Base-by-base conservation (phyloP, 2,888 invertebrate species). In the Drosophila ustulata region DNA sequence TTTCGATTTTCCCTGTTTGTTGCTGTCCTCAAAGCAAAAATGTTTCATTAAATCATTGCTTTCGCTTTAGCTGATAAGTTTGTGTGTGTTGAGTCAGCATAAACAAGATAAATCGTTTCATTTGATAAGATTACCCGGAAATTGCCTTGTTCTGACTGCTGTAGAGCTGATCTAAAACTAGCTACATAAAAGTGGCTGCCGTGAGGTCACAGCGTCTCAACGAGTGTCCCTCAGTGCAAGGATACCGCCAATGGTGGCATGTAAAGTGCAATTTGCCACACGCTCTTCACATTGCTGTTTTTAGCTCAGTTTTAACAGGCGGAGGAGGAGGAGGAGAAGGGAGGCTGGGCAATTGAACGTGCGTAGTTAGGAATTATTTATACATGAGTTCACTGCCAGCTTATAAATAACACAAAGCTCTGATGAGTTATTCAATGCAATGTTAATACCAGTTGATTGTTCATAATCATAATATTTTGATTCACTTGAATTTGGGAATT, bases 111-210 rank as follows among this genome's bases (percentile, higher is more conserved):
- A 72, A 63, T 32, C 28, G 7, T 9, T 5, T 13, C 13, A 51
- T 45, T 37, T 46, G 71, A 73, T 72, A 73, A 84, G 78, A 81
- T 84, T 69, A 43, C 26, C 32, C 39, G 30, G 7, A 55, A 41
- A 69, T 55, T 45, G 39, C n/a, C 52, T 59, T 66, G 13, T 39
- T 45, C 28, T 56, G 18, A 26, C 25, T 23, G 18, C 28, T 30
- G 13, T 34, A 34, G 2, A 34, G 8, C 23, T 32, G 9, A n/a
- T 1, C 18, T 18, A 18, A 34, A 34, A 11, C 30, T 52, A 28
- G 26, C 39, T 52, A 23, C 18, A 18, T 9, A 23, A 11, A 50
- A n/a, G 23, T 34, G 30, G 1, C 7, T 30, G 7, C n/a, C 34
- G 30, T 8, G 43, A 43, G 52, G 47, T 49, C 41, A 26, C 30